These are phyloP conservation scores for Ctenoplectra terminalis DNA, from an alignment of 1,140 invertebrate species.

Conservation along the genomic window DNA sequence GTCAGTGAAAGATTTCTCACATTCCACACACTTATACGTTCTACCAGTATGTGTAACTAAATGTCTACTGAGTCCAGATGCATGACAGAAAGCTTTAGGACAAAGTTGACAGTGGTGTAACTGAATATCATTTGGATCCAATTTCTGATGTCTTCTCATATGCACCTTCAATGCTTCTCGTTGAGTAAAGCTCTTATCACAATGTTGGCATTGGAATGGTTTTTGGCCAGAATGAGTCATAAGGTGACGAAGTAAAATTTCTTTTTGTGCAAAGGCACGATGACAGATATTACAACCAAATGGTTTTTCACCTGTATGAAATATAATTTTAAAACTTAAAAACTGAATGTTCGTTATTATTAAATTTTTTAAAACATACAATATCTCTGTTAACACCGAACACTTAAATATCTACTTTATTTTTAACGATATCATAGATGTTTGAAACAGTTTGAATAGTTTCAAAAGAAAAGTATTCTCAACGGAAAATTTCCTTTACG, in stretches of 20 bases:
- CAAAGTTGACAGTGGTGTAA: conserved; percentile 88
- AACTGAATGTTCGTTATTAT: background rate
- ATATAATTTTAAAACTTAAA: conserved; percentile 8
- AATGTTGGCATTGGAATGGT: conserved; percentile 90
- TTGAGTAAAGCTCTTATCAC: conserved; percentile 89
- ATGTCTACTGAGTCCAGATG: conserved; percentile 88
- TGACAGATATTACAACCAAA: conserved; percentile 89
- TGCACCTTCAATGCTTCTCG: conserved; percentile 87
- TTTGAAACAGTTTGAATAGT: too few relatives aligned
- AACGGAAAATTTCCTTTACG: too few relatives aligned
- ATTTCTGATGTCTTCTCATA: conserved; percentile 85
- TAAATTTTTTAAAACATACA: background rate
- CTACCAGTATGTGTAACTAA: conserved; percentile 87
- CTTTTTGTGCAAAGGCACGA: conserved; percentile 89
- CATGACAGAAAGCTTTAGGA: conserved; percentile 87
- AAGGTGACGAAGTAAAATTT: conserved; percentile 91
- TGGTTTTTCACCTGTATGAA: conserved; percentile 86
- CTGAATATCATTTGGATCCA: conserved; percentile 84
- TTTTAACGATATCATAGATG: too few relatives aligned
- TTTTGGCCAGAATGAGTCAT: conserved; percentile 93
- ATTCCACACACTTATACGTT: conserved; percentile 86
- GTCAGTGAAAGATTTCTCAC: conserved; percentile 88
- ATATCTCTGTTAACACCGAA: too few relatives aligned
- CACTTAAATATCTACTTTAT: too few relatives aligned
- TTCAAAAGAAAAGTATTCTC: too few relatives aligned